A percentile compares a stretch with the other conserved stretches of the same genome.
Conservation (phyloP, 2,797 vertebrate genomes). For the Rhinichthys osculus region DNA sequence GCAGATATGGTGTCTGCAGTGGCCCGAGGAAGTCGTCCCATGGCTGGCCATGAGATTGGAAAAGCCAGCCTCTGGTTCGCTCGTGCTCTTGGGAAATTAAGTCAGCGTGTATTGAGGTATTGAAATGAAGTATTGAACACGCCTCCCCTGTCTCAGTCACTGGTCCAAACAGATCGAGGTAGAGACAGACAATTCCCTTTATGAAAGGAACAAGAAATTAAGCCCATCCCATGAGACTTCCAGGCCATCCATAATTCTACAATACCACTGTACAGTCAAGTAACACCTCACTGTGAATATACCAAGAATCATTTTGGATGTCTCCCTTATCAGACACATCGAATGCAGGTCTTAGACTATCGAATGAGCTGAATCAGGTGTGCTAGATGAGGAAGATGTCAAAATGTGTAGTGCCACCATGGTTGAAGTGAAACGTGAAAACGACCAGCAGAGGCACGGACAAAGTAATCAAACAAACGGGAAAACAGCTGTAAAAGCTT, state of each 20-base stretch:
- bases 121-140: slow-evolving; percentile 67
- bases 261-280: slow-evolving; percentile 5
- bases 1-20: slow-evolving; percentile 25
- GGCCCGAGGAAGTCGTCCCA: slow-evolving; percentile 27
- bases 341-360: not conserved
- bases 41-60: slow-evolving; percentile 39
- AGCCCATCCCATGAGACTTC: slow-evolving; percentile 11
- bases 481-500: not conserved
- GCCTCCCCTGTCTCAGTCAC: slow-evolving; percentile 38
- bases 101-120: slow-evolving; percentile 64
- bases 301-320: not conserved
- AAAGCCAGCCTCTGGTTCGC: slow-evolving; percentile 37
- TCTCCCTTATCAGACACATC: not conserved
- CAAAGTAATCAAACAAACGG: not conserved
- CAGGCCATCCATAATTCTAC: slow-evolving; percentile 22
- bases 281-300: slow-evolving; percentile 10
- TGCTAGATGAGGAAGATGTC: not conserved
- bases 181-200: slow-evolving; percentile 45
- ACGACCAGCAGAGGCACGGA: not conserved
- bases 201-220: slow-evolving; percentile 46
- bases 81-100: slow-evolving; percentile 71
- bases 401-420: not conserved
- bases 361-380: not conserved
- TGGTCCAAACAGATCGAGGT: slow-evolving; percentile 39
- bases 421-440: not conserved